Base-by-base conservation (phyloP, 2,797 vertebrate species). In the Sylvilagus floridanus region DNA sequence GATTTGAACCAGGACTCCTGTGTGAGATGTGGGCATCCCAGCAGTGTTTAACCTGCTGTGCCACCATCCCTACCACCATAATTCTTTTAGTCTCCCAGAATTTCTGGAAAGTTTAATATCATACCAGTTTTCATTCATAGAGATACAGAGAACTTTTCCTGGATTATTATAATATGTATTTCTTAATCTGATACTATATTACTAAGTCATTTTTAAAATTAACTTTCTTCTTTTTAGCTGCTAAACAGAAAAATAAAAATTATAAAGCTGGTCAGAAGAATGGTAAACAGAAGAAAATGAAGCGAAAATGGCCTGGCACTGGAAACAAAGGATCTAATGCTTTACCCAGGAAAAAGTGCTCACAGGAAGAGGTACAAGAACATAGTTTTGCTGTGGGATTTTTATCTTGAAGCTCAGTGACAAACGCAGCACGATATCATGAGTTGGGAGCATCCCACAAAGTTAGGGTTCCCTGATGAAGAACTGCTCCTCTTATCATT, bases 271-370 rank as follows among this genome's bases (percentile, higher is more conserved):
- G 98, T 71, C 98, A 99, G 97, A 99, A 99, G 28, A 99, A 99
- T 13, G 99, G 98, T 81, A 99, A 99, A 97, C 98, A 98, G 17
- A 99, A 99, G 97, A 99, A 99, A 96, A 98, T 99, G 98, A 99
- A 99, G 92, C 99, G 98, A 75, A 99, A 99, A 97, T 98, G 98
- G 47, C 99, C 99, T 97, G 98, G 98, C 50, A 96, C 99, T 11
- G 99, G 99, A 30, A 99, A 98, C 85, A 98, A 98, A 97, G 98
- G 97, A n/a, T 84, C 97, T 0, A 62, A n/a, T 11, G 16, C 91
- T 30, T 91, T 78, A 16, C 21, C 87, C 28, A 94, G 96, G 88
- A 98, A 97, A 97, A 98, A 98, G 5, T 98, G 98, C 90, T 97
- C 98, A 83, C 97, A 97, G 13, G 82, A 62, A 9, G 97, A 97